These are phyloP conservation scores for Laterallus jamaicensis DNA, from an alignment of 2,113 vertebrate species.

Conservation along the genomic window DNA sequence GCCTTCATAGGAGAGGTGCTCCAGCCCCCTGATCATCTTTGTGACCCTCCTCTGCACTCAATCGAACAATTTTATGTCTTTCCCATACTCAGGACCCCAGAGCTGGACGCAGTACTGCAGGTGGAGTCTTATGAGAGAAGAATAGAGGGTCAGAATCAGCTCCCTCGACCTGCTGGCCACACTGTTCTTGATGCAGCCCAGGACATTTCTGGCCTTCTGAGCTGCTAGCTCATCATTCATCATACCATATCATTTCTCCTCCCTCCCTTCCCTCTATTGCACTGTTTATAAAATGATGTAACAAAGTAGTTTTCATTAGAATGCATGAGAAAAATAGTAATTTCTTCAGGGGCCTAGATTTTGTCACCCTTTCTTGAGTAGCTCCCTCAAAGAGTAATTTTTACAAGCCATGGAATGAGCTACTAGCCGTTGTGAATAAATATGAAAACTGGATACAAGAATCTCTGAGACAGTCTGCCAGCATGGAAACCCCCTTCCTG, in stretches of 20 bases:
- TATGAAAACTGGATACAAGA: not conserved
- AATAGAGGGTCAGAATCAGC: too few species aligned
- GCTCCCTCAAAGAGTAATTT: not conserved
- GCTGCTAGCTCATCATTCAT: not conserved
- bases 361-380: not conserved
- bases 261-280: not conserved
- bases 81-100: too few species aligned
- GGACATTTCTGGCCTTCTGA: too few species aligned
- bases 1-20: too few species aligned
- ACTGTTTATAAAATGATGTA: not conserved
- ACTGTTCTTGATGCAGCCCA: too few species aligned
- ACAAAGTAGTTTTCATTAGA: not conserved
- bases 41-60: too few species aligned
- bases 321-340: not conserved
- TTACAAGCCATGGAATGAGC: not conserved
- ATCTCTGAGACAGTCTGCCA: not conserved
- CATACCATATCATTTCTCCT: not conserved
- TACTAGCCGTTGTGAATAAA: not conserved
- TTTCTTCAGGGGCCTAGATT: not conserved
- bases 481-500: not conserved
- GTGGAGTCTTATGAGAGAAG: too few species aligned
- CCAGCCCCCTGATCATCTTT: too few species aligned
- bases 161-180: too few species aligned
- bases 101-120: too few species aligned
- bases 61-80: too few species aligned